These are phyloP conservation scores for Pocota personata DNA, from an alignment of 2,888 invertebrate genomes.

Conservation along the genomic window DNA sequence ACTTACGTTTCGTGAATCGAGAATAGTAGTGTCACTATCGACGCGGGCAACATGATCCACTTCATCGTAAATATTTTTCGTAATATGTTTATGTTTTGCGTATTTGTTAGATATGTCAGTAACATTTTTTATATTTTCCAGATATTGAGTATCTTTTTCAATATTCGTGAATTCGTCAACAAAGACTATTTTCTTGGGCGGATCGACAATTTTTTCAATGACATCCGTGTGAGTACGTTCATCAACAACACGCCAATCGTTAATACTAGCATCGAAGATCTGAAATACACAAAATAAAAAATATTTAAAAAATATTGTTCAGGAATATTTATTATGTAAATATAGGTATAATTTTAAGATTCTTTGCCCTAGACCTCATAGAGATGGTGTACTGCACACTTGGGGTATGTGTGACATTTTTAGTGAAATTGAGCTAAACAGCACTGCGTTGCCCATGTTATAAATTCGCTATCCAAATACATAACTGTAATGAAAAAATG, in stretches of 20 bases:
- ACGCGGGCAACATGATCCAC: constrained; percentile 78
- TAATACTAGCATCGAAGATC: constrained; percentile 83
- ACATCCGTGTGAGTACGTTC: constrained; percentile 83
- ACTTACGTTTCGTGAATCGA: constrained; percentile 81
- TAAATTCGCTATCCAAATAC: no score
- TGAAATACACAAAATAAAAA: constrained; percentile 61
- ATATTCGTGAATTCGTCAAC: constrained; percentile 83
- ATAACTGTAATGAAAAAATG: no score
- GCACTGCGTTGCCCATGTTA: no score
- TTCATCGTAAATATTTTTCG: constrained; percentile 81
- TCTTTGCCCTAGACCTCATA: no score
- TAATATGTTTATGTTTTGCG: constrained; percentile 79
- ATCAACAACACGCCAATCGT: constrained; percentile 83
- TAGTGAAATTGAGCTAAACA: no score
- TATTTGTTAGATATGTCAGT: constrained; percentile 80
- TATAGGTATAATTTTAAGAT: no score
- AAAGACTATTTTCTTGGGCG: constrained; percentile 81
- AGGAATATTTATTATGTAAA: not conserved
- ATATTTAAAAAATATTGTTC: not conserved
- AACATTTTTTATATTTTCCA: constrained; percentile 79
- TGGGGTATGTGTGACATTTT: no score
- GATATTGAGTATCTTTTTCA: constrained; percentile 80
- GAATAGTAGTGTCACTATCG: constrained; percentile 75
- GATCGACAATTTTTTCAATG: constrained; percentile 82
- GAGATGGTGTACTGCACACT: no score